Percentiles rank a stretch among this genome's conserved stretches.
phyloP scores from a whole-genome alignment of 2,113 vertebrate genomes.

The Suricata suricatta region DNA sequence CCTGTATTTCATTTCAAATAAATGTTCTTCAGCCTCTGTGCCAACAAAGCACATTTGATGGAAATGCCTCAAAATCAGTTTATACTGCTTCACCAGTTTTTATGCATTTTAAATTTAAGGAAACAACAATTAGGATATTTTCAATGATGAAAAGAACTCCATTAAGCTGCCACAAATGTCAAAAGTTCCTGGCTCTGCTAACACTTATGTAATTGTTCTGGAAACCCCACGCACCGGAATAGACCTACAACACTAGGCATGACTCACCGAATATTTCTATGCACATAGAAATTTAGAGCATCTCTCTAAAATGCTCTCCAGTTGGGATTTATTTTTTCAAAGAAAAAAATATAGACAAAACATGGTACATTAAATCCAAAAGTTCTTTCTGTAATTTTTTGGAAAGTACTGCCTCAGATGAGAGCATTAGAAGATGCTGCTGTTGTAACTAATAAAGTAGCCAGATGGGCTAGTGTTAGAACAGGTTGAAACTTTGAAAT shows the following conservation, averaged over 20 bases:
- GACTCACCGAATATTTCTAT: slow-evolving; percentile 84
- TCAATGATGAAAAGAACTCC: slow-evolving; percentile 83
- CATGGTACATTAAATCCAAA: slow-evolving; percentile 45
- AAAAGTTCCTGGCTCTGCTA: slow-evolving; percentile 85
- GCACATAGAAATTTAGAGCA: slow-evolving; percentile 59
- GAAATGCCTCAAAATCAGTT: slow-evolving; percentile 73
- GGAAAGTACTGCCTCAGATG: slow-evolving; percentile 19
- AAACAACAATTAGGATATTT: slow-evolving; percentile 83
- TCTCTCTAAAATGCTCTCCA: slow-evolving; percentile 77
- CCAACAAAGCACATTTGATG: slow-evolving; percentile 75
- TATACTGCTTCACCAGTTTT: slow-evolving; percentile 76
- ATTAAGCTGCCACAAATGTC: slow-evolving; percentile 86
- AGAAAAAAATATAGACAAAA: slow-evolving; percentile 37
- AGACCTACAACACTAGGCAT: slow-evolving; percentile 86
- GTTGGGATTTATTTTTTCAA: slow-evolving; percentile 53
- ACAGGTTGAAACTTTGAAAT: slow-evolving; percentile 68
- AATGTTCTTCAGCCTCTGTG: slow-evolving; percentile 64
- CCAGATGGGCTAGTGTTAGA: slow-evolving; percentile 67
- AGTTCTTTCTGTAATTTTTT: slow-evolving; percentile 60
- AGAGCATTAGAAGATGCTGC: slow-evolving; percentile 48
- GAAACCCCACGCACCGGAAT: slow-evolving; percentile 85
- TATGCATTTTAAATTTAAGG: slow-evolving; percentile 81
- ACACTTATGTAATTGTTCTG: slow-evolving; percentile 88
- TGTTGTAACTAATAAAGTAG: slow-evolving; percentile 65
- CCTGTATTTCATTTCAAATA: slow-evolving; percentile 70